Percentiles rank a stretch among this genome's conserved stretches.
Conservation (phyloP, 2,888 invertebrate genomes). For the Scotopteryx bipunctaria region DNA sequence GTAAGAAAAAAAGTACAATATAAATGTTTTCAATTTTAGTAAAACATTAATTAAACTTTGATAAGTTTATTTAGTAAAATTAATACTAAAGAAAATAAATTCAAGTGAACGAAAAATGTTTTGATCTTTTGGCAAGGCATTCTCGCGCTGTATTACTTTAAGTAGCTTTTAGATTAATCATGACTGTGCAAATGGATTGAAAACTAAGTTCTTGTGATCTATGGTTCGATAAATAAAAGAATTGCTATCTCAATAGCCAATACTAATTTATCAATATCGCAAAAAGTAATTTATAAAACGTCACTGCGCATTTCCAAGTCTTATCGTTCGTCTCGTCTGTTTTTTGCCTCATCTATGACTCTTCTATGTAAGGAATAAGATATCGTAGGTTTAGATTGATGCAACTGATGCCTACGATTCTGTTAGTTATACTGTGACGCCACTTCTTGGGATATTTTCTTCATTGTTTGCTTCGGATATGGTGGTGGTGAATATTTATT, state of each 20-base stretch:
- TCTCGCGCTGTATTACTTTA: too few relatives aligned
- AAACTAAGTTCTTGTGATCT: too few relatives aligned
- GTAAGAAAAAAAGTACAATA: too few relatives aligned
- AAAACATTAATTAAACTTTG: too few relatives aligned
- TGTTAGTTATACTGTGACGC: conserved; percentile 30
- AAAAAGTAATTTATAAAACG: conserved; percentile 15
- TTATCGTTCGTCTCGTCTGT: conserved; percentile 25
- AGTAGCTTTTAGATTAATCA: too few relatives aligned
- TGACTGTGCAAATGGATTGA: too few relatives aligned
- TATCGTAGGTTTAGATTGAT: conserved; percentile 46
- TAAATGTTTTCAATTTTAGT: too few relatives aligned
- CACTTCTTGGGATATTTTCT: conserved; percentile 41
- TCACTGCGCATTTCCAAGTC: conserved; percentile 16
- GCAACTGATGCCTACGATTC: conserved; percentile 48
- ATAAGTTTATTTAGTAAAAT: too few relatives aligned
- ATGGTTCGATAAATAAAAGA: neutral
- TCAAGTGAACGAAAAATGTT: too few relatives aligned
- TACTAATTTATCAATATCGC: conserved; percentile 9
- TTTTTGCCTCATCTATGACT: conserved; percentile 33
- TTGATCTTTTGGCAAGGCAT: too few relatives aligned
- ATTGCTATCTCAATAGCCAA: neutral
- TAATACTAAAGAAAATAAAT: too few relatives aligned
- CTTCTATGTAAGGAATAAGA: conserved; percentile 51
- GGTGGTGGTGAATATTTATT: conserved; percentile 40
- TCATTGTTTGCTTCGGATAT: conserved; percentile 34